Base-by-base conservation (phyloP, 1,140 invertebrate genomes). In the Acyrthosiphon pisum region DNA sequence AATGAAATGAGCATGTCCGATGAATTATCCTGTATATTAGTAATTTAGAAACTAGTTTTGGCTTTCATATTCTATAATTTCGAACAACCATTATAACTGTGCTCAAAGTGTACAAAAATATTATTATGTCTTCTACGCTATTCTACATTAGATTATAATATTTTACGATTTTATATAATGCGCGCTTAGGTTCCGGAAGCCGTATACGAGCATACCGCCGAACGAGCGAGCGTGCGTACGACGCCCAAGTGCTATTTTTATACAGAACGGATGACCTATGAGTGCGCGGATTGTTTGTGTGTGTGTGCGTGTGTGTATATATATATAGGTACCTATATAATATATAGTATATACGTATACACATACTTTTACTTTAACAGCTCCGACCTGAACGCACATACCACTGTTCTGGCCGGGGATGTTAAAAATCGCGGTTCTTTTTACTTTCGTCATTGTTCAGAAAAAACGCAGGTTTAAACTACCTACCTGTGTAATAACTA, bases 191-290 rank as follows among this genome's bases (percentile, higher is more conserved):
- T 68, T 50, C 68, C 90, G 90, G 90, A 91, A 91, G 90, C 90
- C 90, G 68, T 91, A 91, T 91, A 89, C 88, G 88, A 56, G 88
- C 84, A 87, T 87, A 87, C 30, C 44, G 84, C 37, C 76, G 76
- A 37, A 44, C 41, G 60, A n/a, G 30, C 86, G n/a, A 88, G 86
- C 60, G 60, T 76, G 60, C 60, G 60, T 76, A 76, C 60, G n/a
- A 76, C 60, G 60, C 60, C n/a, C 60, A 76, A 76, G 6, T 76
- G 60, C 46, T 88, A 88, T 88, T 88, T 88, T 88, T 88, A 88
- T 88, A 41, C 76, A 7, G 6, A 88, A 48, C 86, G 44, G 41
- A 86, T 88, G 46, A 88, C 86, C 86, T 88, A 88, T 48, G 86
- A 46, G 30, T 46, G 46, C 30, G 86, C 44, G 18, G 44, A 30